Conservation (phyloP, 2,797 vertebrate species). For the Euphonia xanthogaster region DNA sequence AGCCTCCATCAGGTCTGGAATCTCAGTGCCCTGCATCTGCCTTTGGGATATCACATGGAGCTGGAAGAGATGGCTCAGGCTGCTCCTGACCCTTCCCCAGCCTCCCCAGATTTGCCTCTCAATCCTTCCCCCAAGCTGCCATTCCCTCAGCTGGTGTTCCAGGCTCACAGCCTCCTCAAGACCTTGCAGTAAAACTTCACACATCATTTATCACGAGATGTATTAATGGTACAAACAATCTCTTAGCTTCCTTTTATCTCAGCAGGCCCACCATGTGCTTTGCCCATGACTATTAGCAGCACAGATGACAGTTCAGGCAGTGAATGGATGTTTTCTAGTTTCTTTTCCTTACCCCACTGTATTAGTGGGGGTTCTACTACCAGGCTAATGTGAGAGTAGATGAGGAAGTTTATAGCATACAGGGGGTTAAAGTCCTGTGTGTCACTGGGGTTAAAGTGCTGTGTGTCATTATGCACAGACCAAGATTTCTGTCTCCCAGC, state of each 20-base stretch:
- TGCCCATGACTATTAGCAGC: constrained; percentile 41
- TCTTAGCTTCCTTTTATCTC: constrained; percentile 58
- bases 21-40: background rate
- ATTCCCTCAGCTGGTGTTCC: background rate
- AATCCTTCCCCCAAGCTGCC: background rate
- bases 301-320: constrained; percentile 44
- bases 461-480: background rate
- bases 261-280: constrained; percentile 55
- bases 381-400: background rate
- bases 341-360: background rate
- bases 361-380: background rate
- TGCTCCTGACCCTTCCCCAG: background rate
- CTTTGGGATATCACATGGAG: background rate
- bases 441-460: background rate
- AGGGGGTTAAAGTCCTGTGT: constrained; percentile 1
- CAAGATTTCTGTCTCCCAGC: constrained; percentile 49
- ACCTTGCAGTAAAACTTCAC: constrained; percentile 36
- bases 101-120: background rate
- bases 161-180: constrained; percentile 1
- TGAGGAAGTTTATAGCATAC: background rate
- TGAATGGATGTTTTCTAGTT: constrained; percentile 20
- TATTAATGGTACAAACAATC: constrained; percentile 59
- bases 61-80: background rate
- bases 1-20: background rate
- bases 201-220: constrained; percentile 55